Base-by-base conservation (phyloP, 2,888 invertebrate species). In the Meghimatium bilineatum region DNA sequence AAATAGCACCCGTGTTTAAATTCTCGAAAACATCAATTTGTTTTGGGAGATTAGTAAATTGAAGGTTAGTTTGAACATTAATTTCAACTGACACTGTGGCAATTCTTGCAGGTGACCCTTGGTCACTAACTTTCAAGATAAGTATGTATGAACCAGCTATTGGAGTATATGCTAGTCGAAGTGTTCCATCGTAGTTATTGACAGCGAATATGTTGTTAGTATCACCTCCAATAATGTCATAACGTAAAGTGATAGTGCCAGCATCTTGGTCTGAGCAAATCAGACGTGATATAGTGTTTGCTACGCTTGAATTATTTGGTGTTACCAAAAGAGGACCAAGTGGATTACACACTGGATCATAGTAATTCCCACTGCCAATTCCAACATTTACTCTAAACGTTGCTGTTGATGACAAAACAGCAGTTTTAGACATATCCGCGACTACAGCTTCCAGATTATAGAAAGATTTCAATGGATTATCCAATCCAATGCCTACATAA, bases 281-380 rank as follows among this genome's bases (percentile, higher is more conserved):
- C n/a, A 83, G 66, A 23, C 63, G 26, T 1, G 49, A 78, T 29
- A 83, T 49, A 0, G 52, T 1, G 23, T 56, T 38, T 23, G 29
- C 56, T 32, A 72, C 26, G 32, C 14, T 34, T 29, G n/a, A 49
- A 5, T 44, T 23, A 63, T n/a, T 63, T 8, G 79, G 75, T 8
- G 49, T 84, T 17, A 84, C 67, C n/a, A 52, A 17, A 32, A 80
- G n/a, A 0, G 79, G 80, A n/a, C 72, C 78, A 1, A 78, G 56
- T 29, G 78, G 44, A 14, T 75, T 20, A 34, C 84, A 91, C 1
- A 86, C 75, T 10, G 91, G 91, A 17, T 85, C 80, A 81, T 91
- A 90, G 83, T 92, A 92, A 85, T 92, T 92, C 14, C 87, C 89
- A 80, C 92, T 91, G 0, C 87, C 86, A 8, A 92, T 88, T 1